A percentile compares a stretch with the other conserved stretches of the same genome.
These are phyloP conservation scores for Amphipyra berbera DNA, from an alignment of 2,888 invertebrate genomes.

Conservation along the genomic window DNA sequence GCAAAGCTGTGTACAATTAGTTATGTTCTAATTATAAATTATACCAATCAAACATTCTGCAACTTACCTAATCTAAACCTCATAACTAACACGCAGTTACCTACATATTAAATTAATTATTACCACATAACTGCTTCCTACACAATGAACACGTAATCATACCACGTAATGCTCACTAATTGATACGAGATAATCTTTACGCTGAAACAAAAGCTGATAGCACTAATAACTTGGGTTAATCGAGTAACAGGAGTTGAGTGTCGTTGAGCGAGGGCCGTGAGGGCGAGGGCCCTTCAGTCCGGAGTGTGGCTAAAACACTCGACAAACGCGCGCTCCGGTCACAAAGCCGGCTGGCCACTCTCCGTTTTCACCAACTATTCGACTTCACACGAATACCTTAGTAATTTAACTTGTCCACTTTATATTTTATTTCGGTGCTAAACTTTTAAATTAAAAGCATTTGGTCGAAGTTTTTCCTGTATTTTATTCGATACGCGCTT, in stretches of 20 bases:
- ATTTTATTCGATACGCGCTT: conserved; percentile 25
- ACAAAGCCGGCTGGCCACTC: conserved; percentile 54
- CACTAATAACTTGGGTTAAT: conserved; percentile 60
- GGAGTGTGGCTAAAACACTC: conserved; percentile 62
- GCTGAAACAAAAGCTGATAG: conserved; percentile 52
- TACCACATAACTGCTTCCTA: conserved; percentile 42
- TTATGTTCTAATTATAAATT: conserved; percentile 1
- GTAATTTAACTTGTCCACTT: conserved; percentile 47
- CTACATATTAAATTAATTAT: conserved; percentile 52
- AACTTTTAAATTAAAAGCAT: conserved; percentile 46
- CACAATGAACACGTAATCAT: conserved; percentile 47
- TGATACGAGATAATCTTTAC: conserved; percentile 49
- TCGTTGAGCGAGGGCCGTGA: conserved; percentile 46
- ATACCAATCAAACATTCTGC: conserved; percentile 23
- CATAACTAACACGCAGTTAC: conserved; percentile 36
- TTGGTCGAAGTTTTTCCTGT: conserved; percentile 20
- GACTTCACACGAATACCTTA: conserved; percentile 55
- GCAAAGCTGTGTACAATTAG: background rate
- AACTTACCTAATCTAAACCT: conserved; percentile 29
- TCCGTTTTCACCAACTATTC: conserved; percentile 59
- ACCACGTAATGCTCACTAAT: conserved; percentile 40
- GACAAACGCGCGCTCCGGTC: conserved; percentile 40
- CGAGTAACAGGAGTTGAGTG: conserved; percentile 65
- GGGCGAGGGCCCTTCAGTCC: conserved; percentile 56
- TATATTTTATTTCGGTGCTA: conserved; percentile 40